A percentile compares a stretch with the other conserved stretches of the same genome.
phyloP scores from a whole-genome alignment of 1,140 invertebrate genomes.

The Drosophila orena region DNA sequence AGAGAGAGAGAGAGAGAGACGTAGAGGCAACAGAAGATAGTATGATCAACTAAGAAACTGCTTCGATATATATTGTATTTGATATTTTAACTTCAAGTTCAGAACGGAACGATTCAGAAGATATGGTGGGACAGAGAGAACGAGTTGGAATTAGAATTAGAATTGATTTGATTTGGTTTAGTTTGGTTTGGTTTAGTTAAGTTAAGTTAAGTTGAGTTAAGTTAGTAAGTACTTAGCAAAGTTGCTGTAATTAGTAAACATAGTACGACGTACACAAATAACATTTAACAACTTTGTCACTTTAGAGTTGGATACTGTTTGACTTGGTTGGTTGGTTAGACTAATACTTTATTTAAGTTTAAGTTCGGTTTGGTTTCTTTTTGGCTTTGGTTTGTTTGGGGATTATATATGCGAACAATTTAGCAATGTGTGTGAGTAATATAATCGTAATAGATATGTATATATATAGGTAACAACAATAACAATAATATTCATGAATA shows the following conservation, averaged over 20 bases:
- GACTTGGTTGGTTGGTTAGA: slow-evolving; percentile 72
- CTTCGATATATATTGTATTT: slow-evolving; percentile 59
- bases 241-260: slow-evolving; percentile 80
- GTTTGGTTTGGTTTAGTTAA: slow-evolving; percentile 60
- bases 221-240: slow-evolving; percentile 68
- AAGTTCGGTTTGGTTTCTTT: slow-evolving; percentile 61
- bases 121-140: slow-evolving; percentile 53
- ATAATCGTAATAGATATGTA: slow-evolving; percentile 78
- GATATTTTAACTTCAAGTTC: slow-evolving; percentile 67
- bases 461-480: slow-evolving; percentile 82
- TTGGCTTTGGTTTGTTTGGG: slow-evolving; percentile 65
- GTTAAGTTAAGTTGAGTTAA: slow-evolving; percentile 57
- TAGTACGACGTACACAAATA: slow-evolving; percentile 83
- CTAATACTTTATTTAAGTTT: slow-evolving; percentile 79
- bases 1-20: slow-evolving; percentile 23
- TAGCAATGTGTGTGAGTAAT: slow-evolving; percentile 83
- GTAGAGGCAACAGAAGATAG: slow-evolving; percentile 71
- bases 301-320: slow-evolving; percentile 63
- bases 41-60: slow-evolving; percentile 80
- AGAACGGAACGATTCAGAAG: slow-evolving; percentile 65
- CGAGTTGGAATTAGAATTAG: slow-evolving; percentile 56
- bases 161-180: slow-evolving; percentile 56
- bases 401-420: slow-evolving; percentile 82
- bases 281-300: slow-evolving; percentile 82
- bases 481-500: slow-evolving; percentile 84